Conservation (phyloP, 2,888 invertebrate species). For the Apotomis turbidana region DNA sequence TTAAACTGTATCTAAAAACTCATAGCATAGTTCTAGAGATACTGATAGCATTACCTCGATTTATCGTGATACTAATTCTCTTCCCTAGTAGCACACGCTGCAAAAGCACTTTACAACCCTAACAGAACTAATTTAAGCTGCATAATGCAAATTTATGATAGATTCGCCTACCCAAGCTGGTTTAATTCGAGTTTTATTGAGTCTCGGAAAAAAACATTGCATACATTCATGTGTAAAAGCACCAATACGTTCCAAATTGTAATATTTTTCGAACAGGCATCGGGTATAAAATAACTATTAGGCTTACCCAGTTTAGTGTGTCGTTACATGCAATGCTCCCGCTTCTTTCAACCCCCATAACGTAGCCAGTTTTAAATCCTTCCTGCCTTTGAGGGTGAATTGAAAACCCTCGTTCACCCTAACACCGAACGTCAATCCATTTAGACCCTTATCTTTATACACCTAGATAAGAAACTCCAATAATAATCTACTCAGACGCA, state of each 20-base stretch:
- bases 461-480: conserved; percentile 45
- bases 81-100: too few relatives aligned
- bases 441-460: conserved; percentile 48
- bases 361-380: conserved; percentile 34
- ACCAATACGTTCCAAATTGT: conserved; percentile 10
- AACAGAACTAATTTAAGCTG: too few relatives aligned
- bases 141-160: too few relatives aligned
- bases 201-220: too few relatives aligned
- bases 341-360: conserved; percentile 24
- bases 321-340: conserved; percentile 31
- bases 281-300: conserved; percentile 37
- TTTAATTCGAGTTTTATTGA: too few relatives aligned
- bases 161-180: too few relatives aligned
- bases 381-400: conserved; percentile 35
- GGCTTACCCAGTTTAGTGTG: conserved; percentile 13
- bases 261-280: conserved; percentile 19
- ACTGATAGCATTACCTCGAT: too few relatives aligned
- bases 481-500: conserved; percentile 45
- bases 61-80: too few relatives aligned
- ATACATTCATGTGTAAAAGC: not conserved
- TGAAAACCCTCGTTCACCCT: conserved; percentile 39
- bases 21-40: too few relatives aligned
- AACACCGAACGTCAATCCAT: conserved; percentile 46
- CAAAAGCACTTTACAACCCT: too few relatives aligned
- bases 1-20: too few relatives aligned